Base-by-base conservation (phyloP, 2,888 invertebrate genomes). In the Ommatoiulus sabulosus region DNA sequence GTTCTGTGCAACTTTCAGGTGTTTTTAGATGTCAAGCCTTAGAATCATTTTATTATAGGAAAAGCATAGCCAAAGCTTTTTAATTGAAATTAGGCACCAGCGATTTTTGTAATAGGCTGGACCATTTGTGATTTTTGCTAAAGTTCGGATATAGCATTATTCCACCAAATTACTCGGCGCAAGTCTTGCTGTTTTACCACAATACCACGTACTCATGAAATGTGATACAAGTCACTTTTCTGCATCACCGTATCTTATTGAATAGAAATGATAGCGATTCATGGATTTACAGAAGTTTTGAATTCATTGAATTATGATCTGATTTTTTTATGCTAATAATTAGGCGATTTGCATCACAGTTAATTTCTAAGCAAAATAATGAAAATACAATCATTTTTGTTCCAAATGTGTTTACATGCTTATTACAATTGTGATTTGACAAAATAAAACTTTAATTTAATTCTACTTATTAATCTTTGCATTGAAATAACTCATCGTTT, bases 371-470 rank as follows among this genome's bases (percentile, higher is more conserved):
- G 15, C 12, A 52, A 52, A 52, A 52, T 52, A 15, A 17, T 17
- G 17, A 52, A 46, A 46, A 46, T 46, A 63, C 63, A 63, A 63
- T n/a, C 17, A 17, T 52, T 52, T 52, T 35, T 57, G 17, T 15
- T n/a, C 4, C 20, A 20, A 72, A 72, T 24, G 24, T n/a, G n/a
- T 24, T 72, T 24, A 24, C 72, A 72, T 72, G 72, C 72, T 72
- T 72, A 72, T n/a, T 10, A 20, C 24, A 24, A 24, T 10, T 72
- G 24, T 72, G 24, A 72, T 24, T 90, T 90, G 89, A 90, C 10
- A 46, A 86, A 86, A 85, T 85, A 44, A 10, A 86, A 86, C 20
- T 86, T 86, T 15, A 35, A 6, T 46, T 46, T n/a, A 44, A 46
- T 44, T 5, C 43, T 44, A 80, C 15, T 84, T 12, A 0, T 84